A percentile compares a stretch with the other conserved stretches of the same genome.
Evolutionary conservation across 2,797 vertebrate species (phyloP).

Genomic region (Hippopotamyrus pictus): DNA sequence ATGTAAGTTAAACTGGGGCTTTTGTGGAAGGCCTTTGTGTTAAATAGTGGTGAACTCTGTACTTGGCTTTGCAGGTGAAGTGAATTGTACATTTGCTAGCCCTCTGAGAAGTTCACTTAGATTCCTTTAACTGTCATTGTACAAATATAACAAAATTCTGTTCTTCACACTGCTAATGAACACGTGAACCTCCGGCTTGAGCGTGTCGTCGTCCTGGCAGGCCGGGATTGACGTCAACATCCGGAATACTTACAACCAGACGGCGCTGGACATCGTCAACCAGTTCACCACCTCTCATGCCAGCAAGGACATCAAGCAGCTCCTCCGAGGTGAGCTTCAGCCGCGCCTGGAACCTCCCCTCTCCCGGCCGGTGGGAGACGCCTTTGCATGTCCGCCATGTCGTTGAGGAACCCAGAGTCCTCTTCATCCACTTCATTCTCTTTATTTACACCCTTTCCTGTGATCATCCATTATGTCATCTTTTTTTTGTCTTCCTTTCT

Average conservation of each 20-base stretch:
- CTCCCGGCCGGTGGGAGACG: background rate
- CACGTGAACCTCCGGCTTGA: background rate
- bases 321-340: constrained; percentile 74
- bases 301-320: constrained; percentile 93
- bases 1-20: constrained; percentile 59
- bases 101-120: background rate
- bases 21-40: background rate
- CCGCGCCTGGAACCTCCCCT: background rate
- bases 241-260: constrained; percentile 92
- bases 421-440: background rate
- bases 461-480: background rate
- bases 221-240: constrained; percentile 75
- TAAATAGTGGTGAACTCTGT: background rate
- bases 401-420: background rate
- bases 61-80: background rate
- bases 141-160: background rate
- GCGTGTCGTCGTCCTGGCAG: constrained; percentile 39
- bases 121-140: background rate
- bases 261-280: constrained; percentile 90
- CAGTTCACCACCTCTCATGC: constrained; percentile 93
- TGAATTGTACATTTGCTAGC: background rate
- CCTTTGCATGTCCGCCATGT: background rate
- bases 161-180: background rate
- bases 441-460: background rate
- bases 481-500: background rate